These are phyloP conservation scores for Drosophila nasuta DNA, from an alignment of 1,140 invertebrate species.

Conservation along the genomic window DNA sequence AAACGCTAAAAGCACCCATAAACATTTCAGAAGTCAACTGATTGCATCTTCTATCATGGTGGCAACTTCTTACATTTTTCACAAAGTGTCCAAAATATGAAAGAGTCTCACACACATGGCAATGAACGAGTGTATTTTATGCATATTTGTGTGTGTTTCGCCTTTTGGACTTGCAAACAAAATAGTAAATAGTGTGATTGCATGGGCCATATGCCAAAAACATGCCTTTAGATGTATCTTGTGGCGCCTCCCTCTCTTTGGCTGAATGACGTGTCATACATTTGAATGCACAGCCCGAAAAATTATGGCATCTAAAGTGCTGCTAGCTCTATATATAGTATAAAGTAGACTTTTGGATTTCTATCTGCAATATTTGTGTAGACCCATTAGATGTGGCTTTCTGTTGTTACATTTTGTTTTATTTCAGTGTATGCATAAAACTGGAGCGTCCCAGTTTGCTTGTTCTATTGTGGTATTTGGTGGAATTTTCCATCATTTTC, in stretches of 20 bases:
- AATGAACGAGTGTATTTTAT: constrained; percentile 25
- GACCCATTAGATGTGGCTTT: constrained; percentile 68
- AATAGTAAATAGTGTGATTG: constrained; percentile 22
- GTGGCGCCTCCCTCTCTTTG: constrained; percentile 21
- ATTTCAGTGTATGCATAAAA: constrained; percentile 55
- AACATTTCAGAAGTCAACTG: constrained; percentile 52
- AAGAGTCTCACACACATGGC: constrained; percentile 6
- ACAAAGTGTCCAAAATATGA: constrained; percentile 41
- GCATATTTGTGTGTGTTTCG: constrained; percentile 37
- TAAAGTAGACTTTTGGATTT: background rate
- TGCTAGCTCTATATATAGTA: background rate
- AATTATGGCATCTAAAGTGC: constrained; percentile 33
- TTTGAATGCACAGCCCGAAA: constrained; percentile 62
- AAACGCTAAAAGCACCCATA: constrained; percentile 64
- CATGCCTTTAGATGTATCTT: constrained; percentile 12
- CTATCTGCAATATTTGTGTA: constrained; percentile 48
- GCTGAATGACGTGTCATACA: constrained; percentile 66
- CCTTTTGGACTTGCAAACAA: constrained; percentile 21
- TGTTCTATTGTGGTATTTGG: background rate
- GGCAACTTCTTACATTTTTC: constrained; percentile 18
- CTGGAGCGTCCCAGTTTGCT: constrained; percentile 34
- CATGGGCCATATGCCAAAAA: constrained; percentile 49
- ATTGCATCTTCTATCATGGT: constrained; percentile 35
- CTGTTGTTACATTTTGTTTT: constrained; percentile 52
- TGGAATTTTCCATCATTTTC: constrained; percentile 31